Evolutionary conservation across 2,797 vertebrate species (phyloP).

Genomic region (Chaunax sp.): DNA sequence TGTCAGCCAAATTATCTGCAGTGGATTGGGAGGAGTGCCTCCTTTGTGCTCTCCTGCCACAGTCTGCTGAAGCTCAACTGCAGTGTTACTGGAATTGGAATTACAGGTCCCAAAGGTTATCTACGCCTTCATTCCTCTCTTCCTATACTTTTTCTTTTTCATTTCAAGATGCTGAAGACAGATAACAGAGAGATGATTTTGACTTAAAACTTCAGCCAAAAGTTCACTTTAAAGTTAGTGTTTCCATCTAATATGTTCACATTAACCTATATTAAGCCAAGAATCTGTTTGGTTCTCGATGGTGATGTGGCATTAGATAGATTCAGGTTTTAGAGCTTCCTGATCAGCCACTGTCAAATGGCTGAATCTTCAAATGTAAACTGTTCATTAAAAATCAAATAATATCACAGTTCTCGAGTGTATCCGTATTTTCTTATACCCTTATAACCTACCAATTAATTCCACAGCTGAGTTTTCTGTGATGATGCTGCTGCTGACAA

Average conservation of each 20-base stretch:
- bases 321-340: neutral
- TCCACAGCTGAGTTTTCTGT: too few species aligned
- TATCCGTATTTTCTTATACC: too few species aligned
- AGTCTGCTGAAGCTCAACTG: conserved; percentile 31
- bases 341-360: too few species aligned
- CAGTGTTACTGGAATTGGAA: conserved; percentile 17
- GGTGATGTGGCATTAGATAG: neutral
- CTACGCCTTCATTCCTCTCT: conserved; percentile 3
- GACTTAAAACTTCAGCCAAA: neutral
- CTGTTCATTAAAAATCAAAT: too few species aligned
- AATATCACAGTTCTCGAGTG: too few species aligned
- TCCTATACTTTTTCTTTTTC: neutral
- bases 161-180: neutral
- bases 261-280: neutral
- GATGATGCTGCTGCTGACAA: too few species aligned
- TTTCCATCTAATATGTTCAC: neutral
- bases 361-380: too few species aligned
- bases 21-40: conserved; percentile 58
- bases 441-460: too few species aligned
- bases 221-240: neutral
- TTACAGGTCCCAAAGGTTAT: conserved; percentile 12
- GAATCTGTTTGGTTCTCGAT: neutral
- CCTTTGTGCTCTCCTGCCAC: conserved; percentile 40
- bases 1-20: conserved; percentile 54
- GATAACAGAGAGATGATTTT: neutral